phyloP scores from a whole-genome alignment of 2,797 vertebrate genomes.

The Mormyrops boulengeri region DNA sequence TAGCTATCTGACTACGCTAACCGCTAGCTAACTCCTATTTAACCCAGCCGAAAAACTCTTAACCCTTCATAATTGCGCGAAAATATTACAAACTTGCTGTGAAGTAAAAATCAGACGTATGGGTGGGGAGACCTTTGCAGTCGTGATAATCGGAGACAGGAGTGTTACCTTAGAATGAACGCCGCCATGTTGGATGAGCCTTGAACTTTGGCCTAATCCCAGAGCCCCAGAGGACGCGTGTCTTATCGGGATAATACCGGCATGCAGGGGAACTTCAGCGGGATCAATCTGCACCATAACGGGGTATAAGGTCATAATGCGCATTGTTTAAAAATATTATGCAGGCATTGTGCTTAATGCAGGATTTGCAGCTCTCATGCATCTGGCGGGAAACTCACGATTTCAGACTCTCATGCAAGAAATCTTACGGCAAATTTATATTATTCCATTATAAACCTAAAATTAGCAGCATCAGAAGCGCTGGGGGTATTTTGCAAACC shows the following conservation, averaged over 20 bases:
- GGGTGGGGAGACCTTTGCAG: background rate
- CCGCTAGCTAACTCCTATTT: background rate
- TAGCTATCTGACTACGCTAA: background rate
- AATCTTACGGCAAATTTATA: background rate
- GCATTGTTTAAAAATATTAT: background rate
- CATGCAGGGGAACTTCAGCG: background rate
- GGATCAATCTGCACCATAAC: background rate
- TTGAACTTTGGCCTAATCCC: constrained; percentile 47
- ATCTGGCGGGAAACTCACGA: background rate
- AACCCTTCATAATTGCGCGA: background rate
- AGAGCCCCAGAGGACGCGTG: constrained; percentile 3
- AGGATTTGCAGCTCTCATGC: background rate
- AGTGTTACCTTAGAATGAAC: constrained; percentile 67
- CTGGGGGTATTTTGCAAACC: background rate
- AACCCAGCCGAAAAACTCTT: background rate
- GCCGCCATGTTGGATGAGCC: constrained; percentile 79
- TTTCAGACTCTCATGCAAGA: background rate
- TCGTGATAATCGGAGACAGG: constrained; percentile 29
- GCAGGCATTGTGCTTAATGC: background rate
- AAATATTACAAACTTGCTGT: background rate
- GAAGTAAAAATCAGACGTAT: background rate
- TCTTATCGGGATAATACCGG: background rate
- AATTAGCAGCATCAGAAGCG: background rate
- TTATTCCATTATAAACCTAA: background rate
- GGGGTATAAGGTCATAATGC: background rate